Base-by-base conservation (phyloP, 2,797 vertebrate species). In the Malurus splendens region DNA sequence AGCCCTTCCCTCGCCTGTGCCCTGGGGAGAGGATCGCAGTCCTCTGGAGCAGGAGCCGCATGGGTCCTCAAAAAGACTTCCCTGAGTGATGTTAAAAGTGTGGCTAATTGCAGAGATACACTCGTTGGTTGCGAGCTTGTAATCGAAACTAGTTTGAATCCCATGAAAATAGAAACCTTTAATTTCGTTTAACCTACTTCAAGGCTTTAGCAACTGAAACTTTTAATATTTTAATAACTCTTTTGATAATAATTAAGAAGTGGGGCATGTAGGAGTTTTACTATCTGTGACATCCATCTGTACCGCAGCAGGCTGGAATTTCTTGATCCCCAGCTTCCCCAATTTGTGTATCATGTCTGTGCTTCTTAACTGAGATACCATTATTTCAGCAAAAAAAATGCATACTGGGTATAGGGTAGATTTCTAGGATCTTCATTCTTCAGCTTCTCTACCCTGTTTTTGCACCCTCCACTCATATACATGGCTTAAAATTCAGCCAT, bases 131-230 rank as follows among this genome's bases (percentile, higher is more conserved):
- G 64, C 19, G 19, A 6, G 36, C 38, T 22, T 48, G 41, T 70
- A 71, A 67, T 47, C 82, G 52, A 84, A 90, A 41, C 33, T 30
- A 7, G 24, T 19, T 36, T 12, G 52, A 90, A 56, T 95, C 89
- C 84, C 90, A 24, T 73, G 84, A 39, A 79, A 77, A 47, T 44
- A 80, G 38, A 60, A 80, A 16, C 14, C 18, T 84, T 82, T 93
- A 88, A 91, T 90, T 93, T 86, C 7, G 14, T 77, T 60, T 94
- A 89, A 89, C 92, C 89, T 92, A 82, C 27, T 79, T 90, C 3
- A 20, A 2, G 41, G 65, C 36, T 77, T 24, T 33, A 71, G 42
- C 17, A 55, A 5, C 10, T 25, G 51, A 18, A 56, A 20, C 10
- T 41, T 61, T 71, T 70, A 6, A n/a, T 47, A 5, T 57, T 80